phyloP scores from a whole-genome alignment of 2,888 invertebrate genomes.

The Amphipyra tragopoginis region DNA sequence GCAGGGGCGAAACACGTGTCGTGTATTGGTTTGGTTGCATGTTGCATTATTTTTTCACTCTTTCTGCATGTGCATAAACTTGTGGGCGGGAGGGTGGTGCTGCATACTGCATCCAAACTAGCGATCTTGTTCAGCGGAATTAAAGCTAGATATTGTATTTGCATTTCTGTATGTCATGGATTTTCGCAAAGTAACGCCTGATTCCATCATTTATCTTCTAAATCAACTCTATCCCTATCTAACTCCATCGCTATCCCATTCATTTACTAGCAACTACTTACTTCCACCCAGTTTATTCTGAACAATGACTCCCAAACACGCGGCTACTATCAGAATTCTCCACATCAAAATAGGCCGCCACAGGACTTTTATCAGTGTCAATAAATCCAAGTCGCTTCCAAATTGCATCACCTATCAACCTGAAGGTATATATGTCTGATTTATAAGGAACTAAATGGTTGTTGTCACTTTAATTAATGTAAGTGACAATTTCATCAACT shows the following conservation, averaged over 20 bases:
- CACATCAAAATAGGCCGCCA: constrained; percentile 72
- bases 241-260: not conserved
- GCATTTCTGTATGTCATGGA: no score
- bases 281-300: not conserved
- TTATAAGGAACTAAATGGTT: not conserved
- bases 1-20: no score
- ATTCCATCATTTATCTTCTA: no score
- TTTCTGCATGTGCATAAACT: no score
- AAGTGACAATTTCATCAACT: no score
- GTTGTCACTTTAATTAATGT: not conserved
- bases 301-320: constrained; percentile 23
- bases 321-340: constrained; percentile 18
- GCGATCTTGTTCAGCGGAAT: no score
- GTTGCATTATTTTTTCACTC: no score
- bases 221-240: constrained; percentile 1
- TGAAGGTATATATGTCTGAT: not conserved
- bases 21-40: no score
- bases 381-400: constrained; percentile 83
- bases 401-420: constrained; percentile 85
- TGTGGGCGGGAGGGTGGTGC: no score
- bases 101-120: no score
- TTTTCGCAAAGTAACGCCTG: no score
- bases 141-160: no score
- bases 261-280: not conserved
- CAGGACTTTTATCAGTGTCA: constrained; percentile 78